These are phyloP conservation scores for Phocoena phocoena DNA, from an alignment of 2,113 vertebrate species.

Conservation along the genomic window DNA sequence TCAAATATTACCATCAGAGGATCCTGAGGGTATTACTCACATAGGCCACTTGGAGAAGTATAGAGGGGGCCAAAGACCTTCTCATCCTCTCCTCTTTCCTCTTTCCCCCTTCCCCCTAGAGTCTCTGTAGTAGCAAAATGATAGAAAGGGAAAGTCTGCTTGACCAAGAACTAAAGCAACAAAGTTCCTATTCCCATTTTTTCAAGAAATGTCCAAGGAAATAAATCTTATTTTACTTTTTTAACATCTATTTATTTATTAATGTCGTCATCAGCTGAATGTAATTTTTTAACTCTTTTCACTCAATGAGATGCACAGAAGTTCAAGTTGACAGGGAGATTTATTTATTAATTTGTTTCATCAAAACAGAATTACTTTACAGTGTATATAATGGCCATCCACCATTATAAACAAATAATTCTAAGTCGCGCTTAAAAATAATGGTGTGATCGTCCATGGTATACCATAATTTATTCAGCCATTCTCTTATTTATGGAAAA, in stretches of 20 bases:
- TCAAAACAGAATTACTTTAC: neutral
- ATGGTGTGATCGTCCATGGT: neutral
- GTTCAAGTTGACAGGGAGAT: neutral
- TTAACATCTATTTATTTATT: neutral
- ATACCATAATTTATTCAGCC: neutral
- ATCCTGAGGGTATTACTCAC: neutral
- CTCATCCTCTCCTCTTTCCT: neutral
- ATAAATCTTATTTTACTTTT: neutral
- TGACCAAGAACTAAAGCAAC: neutral
- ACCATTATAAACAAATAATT: neutral
- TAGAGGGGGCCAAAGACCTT: neutral
- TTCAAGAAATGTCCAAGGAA: neutral
- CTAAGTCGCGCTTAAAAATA: neutral
- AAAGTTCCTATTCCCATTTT: neutral
- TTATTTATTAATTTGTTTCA: slow-evolving; percentile 1
- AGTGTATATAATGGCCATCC: neutral
- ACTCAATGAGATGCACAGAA: neutral
- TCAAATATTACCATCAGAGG: neutral
- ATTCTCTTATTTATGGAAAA: neutral
- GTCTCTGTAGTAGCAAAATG: neutral
- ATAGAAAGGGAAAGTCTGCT: neutral
- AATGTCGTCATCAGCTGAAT: neutral
- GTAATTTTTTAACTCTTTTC: neutral
- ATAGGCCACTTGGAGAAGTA: neutral
- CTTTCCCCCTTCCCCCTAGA: neutral